A percentile compares a stretch with the other conserved stretches of the same genome.
Evolutionary conservation across 2,797 vertebrate genomes (phyloP).

Genomic region (Glyptemys insculpta): DNA sequence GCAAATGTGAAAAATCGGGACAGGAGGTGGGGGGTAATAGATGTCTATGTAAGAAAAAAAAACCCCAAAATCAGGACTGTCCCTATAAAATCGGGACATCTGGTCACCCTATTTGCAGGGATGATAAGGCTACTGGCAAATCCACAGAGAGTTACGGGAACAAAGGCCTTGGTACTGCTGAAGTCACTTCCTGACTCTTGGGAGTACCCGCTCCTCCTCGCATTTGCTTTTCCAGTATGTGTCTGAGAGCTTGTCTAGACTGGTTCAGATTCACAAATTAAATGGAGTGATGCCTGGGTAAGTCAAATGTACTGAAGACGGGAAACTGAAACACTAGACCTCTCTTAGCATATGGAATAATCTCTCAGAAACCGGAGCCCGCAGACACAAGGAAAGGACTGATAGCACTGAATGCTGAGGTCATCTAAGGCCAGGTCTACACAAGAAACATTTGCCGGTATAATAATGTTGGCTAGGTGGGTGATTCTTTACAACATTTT

Average conservation of each 20-base stretch:
- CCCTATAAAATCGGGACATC: too few species aligned
- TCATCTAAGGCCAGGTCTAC: neutral
- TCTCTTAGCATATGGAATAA: neutral
- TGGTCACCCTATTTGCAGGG: constrained; percentile 42
- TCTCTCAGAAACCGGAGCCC: neutral
- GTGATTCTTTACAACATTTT: neutral
- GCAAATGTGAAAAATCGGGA: too few species aligned
- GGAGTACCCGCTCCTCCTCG: constrained; percentile 41
- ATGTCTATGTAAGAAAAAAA: too few species aligned
- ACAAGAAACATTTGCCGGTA: neutral
- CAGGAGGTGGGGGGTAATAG: too few species aligned
- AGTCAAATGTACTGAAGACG: neutral
- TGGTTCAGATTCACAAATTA: neutral
- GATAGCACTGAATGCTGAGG: neutral
- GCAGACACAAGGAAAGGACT: neutral
- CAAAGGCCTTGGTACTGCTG: constrained; percentile 61
- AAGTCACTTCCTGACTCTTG: constrained; percentile 70
- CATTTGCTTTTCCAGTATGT: constrained; percentile 34
- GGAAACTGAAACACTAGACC: neutral
- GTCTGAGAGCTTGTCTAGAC: neutral
- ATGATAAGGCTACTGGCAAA: constrained; percentile 68
- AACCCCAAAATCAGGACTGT: too few species aligned
- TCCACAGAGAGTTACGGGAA: constrained; percentile 69
- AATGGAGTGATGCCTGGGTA: neutral
- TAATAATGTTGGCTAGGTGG: neutral